Evolutionary conservation across 2,797 vertebrate genomes (phyloP).

Genomic region (Heteromormyrus szaboi): DNA sequence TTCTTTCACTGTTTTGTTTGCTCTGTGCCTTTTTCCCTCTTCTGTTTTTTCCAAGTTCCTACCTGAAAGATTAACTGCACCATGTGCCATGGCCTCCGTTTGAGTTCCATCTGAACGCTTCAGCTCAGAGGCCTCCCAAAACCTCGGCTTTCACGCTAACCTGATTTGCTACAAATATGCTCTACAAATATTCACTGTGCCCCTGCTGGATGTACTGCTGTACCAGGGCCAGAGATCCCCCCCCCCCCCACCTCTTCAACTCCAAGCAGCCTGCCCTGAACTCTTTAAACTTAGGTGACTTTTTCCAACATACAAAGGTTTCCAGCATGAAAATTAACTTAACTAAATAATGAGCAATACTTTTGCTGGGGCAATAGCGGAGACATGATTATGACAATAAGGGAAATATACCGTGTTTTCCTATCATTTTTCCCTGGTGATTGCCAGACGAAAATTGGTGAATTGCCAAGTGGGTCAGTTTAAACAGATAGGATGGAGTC

Average conservation of each 20-base stretch:
- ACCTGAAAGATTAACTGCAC: constrained; percentile 69
- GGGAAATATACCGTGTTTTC: neutral
- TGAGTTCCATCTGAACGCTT: constrained; percentile 1
- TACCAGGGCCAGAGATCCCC: neutral
- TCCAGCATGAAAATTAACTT: neutral
- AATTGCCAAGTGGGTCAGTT: neutral
- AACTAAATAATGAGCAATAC: neutral
- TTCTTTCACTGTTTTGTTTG: constrained; percentile 8
- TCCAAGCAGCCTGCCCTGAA: neutral
- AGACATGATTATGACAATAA: neutral
- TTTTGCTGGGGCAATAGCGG: neutral
- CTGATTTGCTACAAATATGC: neutral
- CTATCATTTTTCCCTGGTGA: neutral
- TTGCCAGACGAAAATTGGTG: neutral
- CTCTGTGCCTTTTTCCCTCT: neutral
- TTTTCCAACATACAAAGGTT: neutral
- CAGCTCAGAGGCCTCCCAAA: constrained; percentile 39
- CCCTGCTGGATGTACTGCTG: neutral
- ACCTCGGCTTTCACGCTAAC: neutral
- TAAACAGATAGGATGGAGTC: neutral
- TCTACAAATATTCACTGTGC: neutral
- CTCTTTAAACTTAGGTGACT: neutral
- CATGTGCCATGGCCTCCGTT: neutral
- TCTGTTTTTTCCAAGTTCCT: constrained; percentile 50
- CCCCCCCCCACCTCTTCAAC: neutral